phyloP scores from a whole-genome alignment of 2,888 invertebrate species.

The Plagodis pulveraria region DNA sequence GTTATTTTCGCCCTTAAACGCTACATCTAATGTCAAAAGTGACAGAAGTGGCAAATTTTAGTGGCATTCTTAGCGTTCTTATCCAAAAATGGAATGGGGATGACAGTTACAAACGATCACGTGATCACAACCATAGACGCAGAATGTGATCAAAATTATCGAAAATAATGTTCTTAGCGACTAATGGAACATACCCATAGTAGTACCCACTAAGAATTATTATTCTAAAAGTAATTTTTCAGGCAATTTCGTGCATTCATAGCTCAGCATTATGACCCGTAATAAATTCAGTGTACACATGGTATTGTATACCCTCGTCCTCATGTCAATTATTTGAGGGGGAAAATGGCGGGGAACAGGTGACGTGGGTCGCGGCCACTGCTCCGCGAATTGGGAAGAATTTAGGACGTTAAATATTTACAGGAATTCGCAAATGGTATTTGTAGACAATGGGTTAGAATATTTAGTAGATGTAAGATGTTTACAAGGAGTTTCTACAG shows the following conservation, averaged over 20 bases:
- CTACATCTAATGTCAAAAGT: too few species aligned
- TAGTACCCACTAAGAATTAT: too few species aligned
- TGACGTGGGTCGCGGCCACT: slow-evolving; percentile 48
- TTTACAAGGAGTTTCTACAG: neutral
- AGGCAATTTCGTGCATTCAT: neutral
- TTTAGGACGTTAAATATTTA: slow-evolving; percentile 20
- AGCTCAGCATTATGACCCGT: neutral
- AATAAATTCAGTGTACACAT: slow-evolving; percentile 12
- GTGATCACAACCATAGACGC: too few species aligned
- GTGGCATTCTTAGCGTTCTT: too few species aligned
- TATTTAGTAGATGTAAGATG: slow-evolving; percentile 12
- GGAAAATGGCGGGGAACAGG: slow-evolving; percentile 44
- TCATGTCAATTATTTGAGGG: slow-evolving; percentile 69
- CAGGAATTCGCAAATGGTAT: slow-evolving; percentile 19
- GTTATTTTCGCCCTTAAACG: too few species aligned
- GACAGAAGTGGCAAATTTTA: too few species aligned
- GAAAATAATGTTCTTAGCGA: too few species aligned
- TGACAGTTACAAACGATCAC: too few species aligned
- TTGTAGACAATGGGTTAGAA: slow-evolving; percentile 17
- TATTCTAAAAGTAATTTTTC: too few species aligned
- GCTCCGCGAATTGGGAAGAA: slow-evolving; percentile 19
- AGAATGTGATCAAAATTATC: too few species aligned
- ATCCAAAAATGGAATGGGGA: too few species aligned
- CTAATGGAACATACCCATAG: too few species aligned
- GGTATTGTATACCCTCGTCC: slow-evolving; percentile 65